These are phyloP conservation scores for Micrastur ruficollis DNA, from an alignment of 2,797 vertebrate genomes.

Conservation along the genomic window DNA sequence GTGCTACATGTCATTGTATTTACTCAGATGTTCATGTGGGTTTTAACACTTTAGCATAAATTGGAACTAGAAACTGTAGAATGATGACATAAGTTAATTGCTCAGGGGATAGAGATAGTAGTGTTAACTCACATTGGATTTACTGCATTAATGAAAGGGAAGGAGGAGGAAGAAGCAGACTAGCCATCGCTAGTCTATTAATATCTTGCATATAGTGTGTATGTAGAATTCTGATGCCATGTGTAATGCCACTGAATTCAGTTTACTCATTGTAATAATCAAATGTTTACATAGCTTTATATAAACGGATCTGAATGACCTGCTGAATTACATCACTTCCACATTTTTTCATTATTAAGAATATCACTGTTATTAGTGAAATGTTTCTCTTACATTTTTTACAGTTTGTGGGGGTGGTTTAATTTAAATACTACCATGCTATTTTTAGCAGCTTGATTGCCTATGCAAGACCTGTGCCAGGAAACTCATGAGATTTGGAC, in stretches of 20 bases:
- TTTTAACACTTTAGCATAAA: neutral
- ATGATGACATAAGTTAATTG: neutral
- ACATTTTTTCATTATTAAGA: fast-evolving
- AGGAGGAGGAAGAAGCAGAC: neutral
- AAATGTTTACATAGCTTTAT: neutral
- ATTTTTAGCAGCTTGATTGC: neutral
- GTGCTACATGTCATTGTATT: neutral
- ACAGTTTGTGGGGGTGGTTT: fast-evolving
- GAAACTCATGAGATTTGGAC: fast-evolving
- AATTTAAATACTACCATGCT: neutral
- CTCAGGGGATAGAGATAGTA: neutral
- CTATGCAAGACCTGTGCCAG: neutral
- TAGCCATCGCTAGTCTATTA: neutral
- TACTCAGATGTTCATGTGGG: neutral
- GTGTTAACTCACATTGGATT: neutral
- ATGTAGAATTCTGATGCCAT: neutral
- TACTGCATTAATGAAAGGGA: neutral
- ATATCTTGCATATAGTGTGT: neutral
- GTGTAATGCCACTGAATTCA: neutral
- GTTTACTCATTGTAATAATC: neutral
- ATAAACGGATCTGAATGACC: neutral
- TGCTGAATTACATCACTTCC: neutral
- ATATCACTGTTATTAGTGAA: neutral
- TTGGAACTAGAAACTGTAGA: neutral
- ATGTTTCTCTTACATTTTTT: neutral